Percentiles rank a stretch among this genome's conserved stretches.
phyloP scores from a whole-genome alignment of 2,888 invertebrate species.

The Siphonodentalium dalli region DNA sequence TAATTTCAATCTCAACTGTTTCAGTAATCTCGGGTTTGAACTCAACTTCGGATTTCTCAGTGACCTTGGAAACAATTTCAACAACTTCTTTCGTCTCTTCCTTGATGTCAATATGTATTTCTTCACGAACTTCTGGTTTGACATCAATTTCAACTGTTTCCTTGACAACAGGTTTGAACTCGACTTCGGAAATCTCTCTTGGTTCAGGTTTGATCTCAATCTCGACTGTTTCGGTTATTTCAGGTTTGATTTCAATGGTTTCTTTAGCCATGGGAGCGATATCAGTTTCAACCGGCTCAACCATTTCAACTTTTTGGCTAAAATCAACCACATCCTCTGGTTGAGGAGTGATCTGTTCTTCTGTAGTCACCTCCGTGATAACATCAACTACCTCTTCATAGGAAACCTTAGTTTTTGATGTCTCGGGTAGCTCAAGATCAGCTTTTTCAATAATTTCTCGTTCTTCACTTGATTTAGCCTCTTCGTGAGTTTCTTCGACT shows the following conservation, averaged over 20 bases:
- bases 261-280: constrained; percentile 1
- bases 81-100: constrained; percentile 1
- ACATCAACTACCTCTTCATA: constrained; percentile 6
- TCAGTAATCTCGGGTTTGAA: background rate
- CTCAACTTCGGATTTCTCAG: background rate
- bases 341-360: background rate
- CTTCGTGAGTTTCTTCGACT: background rate
- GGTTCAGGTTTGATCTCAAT: constrained; percentile 14
- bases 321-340: no score
- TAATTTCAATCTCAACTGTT: background rate
- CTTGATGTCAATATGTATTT: constrained; percentile 10
- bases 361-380: background rate
- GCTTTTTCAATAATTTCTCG: background rate
- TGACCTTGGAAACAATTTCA: background rate
- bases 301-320: constrained; percentile 3
- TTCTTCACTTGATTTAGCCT: constrained; percentile 1
- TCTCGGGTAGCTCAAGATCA: background rate
- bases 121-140: constrained; percentile 4
- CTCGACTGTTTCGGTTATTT: constrained; percentile 20
- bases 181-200: constrained; percentile 6
- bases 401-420: background rate
- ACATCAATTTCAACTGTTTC: constrained; percentile 2
- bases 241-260: no score
- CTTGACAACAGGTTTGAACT: constrained; percentile 1
- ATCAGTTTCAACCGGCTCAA: constrained; percentile 5